These are phyloP conservation scores for Condylostylus longicornis DNA, from an alignment of 1,140 invertebrate genomes.

Conservation along the genomic window DNA sequence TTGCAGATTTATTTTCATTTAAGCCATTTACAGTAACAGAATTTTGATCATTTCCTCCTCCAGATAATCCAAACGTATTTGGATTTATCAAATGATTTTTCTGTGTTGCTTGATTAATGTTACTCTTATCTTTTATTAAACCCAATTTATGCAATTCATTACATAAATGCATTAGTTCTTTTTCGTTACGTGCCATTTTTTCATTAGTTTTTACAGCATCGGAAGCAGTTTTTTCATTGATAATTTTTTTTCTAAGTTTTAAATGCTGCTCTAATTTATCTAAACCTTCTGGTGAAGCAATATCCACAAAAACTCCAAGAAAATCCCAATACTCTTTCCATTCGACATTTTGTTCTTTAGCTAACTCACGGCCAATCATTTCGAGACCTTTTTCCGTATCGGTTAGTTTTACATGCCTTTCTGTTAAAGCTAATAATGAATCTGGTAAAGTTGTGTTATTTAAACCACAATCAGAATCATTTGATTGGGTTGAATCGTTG, in stretches of 20 bases:
- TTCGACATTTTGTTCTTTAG: slow-evolving; percentile 53
- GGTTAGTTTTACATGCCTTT: slow-evolving; percentile 42
- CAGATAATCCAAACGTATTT: no score
- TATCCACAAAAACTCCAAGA: slow-evolving; percentile 60
- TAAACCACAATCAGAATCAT: neutral
- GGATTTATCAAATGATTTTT: no score
- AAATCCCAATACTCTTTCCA: slow-evolving; percentile 90
- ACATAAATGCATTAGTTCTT: no score
- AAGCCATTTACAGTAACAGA: neutral
- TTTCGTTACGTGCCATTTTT: no score
- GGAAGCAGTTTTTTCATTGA: neutral
- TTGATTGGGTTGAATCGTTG: neutral
- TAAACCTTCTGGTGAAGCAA: slow-evolving; percentile 54
- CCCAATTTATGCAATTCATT: no score
- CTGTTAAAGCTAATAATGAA: slow-evolving; percentile 16
- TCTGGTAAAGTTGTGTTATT: neutral
- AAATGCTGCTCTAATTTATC: slow-evolving; percentile 58
- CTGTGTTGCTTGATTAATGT: no score
- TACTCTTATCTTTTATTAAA: no score
- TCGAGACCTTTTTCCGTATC: slow-evolving; percentile 77
- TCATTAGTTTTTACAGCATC: neutral
- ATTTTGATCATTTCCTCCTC: no score
- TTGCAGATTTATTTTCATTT: neutral
- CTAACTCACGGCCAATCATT: slow-evolving; percentile 59
- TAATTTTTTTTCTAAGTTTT: slow-evolving; percentile 29